Base-by-base conservation (phyloP, 2,888 invertebrate genomes). In the Scaeva pyrastri region DNA sequence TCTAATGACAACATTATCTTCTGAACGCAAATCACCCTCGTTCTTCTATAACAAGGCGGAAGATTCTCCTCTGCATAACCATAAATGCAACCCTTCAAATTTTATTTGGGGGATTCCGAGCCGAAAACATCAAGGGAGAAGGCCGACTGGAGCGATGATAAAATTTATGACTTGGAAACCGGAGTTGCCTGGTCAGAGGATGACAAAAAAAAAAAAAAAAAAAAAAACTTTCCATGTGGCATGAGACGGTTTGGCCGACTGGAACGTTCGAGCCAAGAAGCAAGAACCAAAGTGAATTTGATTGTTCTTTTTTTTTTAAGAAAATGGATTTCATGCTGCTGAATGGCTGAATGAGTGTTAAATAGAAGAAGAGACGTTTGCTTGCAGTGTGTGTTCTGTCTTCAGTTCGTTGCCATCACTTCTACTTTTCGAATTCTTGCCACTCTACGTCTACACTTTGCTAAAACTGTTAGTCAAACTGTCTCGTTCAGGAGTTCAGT, bases 1-100 rank as follows among this genome's bases (percentile, higher is more conserved):
- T 81, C 72, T 86, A 86, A 86, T 86, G 81, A 81, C 85, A 81
- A 86, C 81, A 81, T 86, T 81, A 86, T 86, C 85, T 81, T 19
- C 60, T 41, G 39, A 62, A 62, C 56, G 68, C 31, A 55, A 70
- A 62, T 31, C 72, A 72, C 72, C 73, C 66, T 48, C 58, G 66
- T 66, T 52, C 76, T 66, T 52, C 76, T 55, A 26, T 48, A 19
- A 48, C 10, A 11, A 55, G 14, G 21, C n/a, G 23, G 71, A 64
- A 64, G 56, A 43, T 31, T 31, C 64, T 60, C 79, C 60, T n/a
- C n/a, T 8, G 60, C 39, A 60, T 60, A 39, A 23, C 52, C 23
- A 66, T 23, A 31, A 31, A 52, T 79, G 74, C 75, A 58, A 23
- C 39, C 58, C 70, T 48, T 6, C 11, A 39, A 72, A 36, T 76